Base-by-base conservation (phyloP, 2,888 invertebrate species). In the Leptopterna dolabrata region DNA sequence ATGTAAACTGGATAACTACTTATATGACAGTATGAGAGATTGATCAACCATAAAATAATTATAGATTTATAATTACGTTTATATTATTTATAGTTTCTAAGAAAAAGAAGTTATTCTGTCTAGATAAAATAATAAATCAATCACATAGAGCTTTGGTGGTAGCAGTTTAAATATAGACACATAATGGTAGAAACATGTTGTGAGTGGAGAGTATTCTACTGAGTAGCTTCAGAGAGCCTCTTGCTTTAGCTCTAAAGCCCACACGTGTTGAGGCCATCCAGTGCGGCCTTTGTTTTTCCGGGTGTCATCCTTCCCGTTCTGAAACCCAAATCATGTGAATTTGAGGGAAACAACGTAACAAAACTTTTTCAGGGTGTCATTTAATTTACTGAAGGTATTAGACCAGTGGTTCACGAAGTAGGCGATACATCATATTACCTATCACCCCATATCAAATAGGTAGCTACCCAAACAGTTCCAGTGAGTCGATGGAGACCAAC, bases 251-350 rank as follows among this genome's bases (percentile, higher is more conserved):
- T 96, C 96, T 63, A 97, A 93, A 0, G 98, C 98, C 98, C 98
- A 98, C 89, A 98, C 98, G 92, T 97, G 97, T 91, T 98, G 98
- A 0, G 98, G 98, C 98, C 98, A 98, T 16, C 98, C 98, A 0
- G 98, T 98, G 87, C 98, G 94, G 0, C 97, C 97, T 92, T 97
- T 97, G 88, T 94, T 93, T 90, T 94, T 93, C 88, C 89, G 89
- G 9, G 80, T 63, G 73, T 89, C 89, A 14, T 80, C 86, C 27
- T 89, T 47, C 41, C 76, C 76, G 63, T 85, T 81, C 88, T 87
- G 76, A 70, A 83, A 83, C n/a, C 76, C 36, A 36, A 36, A 36
- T 36, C 36, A 4, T 36, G 36, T 4, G 7, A 7, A 36, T 2
- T n/a, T 36, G 36, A 36, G 36, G 36, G 7, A 36, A 36, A 36